Percentiles rank a stretch among this genome's conserved stretches.
Conservation (phyloP, 2,113 vertebrate species). For the Ammospiza caudacuta region DNA sequence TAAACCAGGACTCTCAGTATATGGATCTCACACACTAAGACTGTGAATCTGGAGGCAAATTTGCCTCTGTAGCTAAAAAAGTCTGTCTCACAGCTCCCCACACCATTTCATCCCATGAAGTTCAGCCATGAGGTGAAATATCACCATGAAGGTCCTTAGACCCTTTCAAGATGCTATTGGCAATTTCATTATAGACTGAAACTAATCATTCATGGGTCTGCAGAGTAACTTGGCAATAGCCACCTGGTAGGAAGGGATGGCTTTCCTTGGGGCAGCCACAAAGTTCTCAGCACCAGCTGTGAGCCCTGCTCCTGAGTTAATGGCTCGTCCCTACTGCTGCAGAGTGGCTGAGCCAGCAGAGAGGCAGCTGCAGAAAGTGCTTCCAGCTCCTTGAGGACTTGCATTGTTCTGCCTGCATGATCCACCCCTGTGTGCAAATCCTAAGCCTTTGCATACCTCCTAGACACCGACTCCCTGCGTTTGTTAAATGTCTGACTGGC, state of each 20-base stretch:
- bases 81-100: background rate
- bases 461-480: background rate
- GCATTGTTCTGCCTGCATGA: background rate
- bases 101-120: background rate
- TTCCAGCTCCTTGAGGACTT: background rate
- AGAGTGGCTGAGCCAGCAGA: background rate
- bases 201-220: background rate
- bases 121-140: background rate
- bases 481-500: background rate
- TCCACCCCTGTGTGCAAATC: background rate
- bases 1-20: background rate
- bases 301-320: background rate
- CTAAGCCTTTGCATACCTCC: background rate
- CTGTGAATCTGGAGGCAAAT: background rate
- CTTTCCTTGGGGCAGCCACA: background rate
- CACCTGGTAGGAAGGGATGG: background rate
- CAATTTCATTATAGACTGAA: background rate
- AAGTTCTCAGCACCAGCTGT: background rate
- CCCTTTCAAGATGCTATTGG: background rate
- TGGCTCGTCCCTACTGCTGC: background rate
- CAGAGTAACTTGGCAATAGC: background rate
- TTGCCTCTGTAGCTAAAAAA: background rate
- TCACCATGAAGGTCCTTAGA: background rate
- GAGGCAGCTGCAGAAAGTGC: background rate
- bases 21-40: background rate